Evolutionary conservation across 2,113 vertebrate species (phyloP).

Genomic region (Conger conger): DNA sequence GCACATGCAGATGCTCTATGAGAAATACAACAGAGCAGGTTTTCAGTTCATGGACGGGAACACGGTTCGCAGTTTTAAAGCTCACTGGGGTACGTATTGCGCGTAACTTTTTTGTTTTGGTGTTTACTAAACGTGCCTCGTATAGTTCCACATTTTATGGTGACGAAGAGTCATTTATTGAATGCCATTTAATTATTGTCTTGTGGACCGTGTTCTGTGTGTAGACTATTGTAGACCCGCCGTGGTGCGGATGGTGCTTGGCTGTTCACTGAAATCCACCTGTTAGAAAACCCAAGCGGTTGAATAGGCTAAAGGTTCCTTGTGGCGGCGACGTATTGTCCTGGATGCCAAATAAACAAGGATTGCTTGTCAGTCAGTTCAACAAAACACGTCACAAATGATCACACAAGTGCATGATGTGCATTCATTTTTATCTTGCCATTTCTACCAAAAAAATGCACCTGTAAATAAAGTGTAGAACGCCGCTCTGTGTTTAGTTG

Average conservation of each 20-base stretch:
- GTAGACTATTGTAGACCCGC: not conserved
- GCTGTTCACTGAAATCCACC: slow-evolving; percentile 45
- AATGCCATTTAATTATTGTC: not conserved
- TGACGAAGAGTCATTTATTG: not conserved
- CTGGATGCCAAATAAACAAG: not conserved
- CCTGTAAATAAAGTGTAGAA: not conserved
- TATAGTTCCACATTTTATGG: not conserved
- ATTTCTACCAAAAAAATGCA: no score
- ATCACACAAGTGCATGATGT: not conserved
- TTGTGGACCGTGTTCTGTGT: no score
- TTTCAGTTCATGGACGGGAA: slow-evolving; percentile 77
- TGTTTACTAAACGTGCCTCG: not conserved
- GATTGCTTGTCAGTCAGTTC: not conserved
- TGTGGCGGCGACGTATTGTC: not conserved
- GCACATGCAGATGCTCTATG: slow-evolving; percentile 89
- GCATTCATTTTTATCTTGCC: not conserved
- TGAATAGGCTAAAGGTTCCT: not conserved
- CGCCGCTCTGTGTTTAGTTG: not conserved
- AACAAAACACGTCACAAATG: not conserved
- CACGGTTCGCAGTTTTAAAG: slow-evolving; percentile 84
- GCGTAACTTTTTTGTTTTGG: not conserved
- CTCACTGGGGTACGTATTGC: slow-evolving; percentile 69
- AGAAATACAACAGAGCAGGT: slow-evolving; percentile 73
- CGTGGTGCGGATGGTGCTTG: not conserved
- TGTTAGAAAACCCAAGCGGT: slow-evolving; percentile 44